These are phyloP conservation scores for Stenopsyche tienmushanensis DNA, from an alignment of 1,140 invertebrate species.

Conservation along the genomic window DNA sequence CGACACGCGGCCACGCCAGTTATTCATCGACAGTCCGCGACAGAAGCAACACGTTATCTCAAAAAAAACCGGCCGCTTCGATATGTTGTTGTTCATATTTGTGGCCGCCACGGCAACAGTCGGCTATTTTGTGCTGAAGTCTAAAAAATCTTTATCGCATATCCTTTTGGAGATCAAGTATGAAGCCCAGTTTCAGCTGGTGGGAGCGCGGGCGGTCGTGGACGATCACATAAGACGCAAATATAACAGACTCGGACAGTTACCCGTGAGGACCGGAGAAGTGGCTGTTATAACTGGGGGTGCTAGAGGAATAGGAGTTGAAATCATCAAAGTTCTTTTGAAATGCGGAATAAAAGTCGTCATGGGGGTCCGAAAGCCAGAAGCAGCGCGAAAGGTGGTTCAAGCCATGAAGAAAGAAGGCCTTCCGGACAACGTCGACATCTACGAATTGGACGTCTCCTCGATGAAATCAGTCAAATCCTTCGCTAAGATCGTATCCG, in stretches of 20 bases:
- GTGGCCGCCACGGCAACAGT: conserved; percentile 43
- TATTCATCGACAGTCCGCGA: too few species aligned
- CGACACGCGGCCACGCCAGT: neutral
- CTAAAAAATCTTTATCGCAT: conserved; percentile 48
- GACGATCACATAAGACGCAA: conserved; percentile 51
- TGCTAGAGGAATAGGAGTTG: conserved; percentile 80
- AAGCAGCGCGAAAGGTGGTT: conserved; percentile 59
- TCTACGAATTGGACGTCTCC: conserved; percentile 62
- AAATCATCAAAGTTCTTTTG: conserved; percentile 76
- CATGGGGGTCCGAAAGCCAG: conserved; percentile 73
- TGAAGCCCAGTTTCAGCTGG: conserved; percentile 49
- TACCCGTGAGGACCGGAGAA: conserved; percentile 57
- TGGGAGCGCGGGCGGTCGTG: conserved; percentile 49
- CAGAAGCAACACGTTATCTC: conserved; percentile 43
- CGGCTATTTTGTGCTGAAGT: conserved; percentile 47
- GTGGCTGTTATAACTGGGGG: conserved; percentile 88
- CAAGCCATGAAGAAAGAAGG: conserved; percentile 52
- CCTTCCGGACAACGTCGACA: conserved; percentile 52
- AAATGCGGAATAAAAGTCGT: conserved; percentile 81
- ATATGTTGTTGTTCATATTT: conserved; percentile 42
- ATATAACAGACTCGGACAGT: conserved; percentile 47
- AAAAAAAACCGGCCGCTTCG: conserved; percentile 50
- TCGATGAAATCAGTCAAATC: conserved; percentile 71
- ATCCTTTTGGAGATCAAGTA: conserved; percentile 48
- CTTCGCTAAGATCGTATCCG: conserved; percentile 70